Evolutionary conservation across 2,888 invertebrate genomes (phyloP).

Genomic region (Zele albiditarsus): DNA sequence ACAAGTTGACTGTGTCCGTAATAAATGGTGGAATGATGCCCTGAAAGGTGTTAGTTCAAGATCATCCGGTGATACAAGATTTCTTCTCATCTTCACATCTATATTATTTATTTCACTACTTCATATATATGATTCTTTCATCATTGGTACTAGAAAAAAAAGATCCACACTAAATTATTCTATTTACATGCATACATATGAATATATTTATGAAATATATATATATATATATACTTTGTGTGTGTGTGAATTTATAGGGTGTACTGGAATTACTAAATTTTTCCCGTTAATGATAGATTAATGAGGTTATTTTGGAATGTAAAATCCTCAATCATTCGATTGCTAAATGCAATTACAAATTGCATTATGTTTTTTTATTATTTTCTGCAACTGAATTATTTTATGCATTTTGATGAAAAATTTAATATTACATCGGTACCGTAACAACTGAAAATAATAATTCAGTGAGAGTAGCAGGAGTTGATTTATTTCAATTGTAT

Average conservation of each 20-base stretch:
- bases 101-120: slow-evolving; percentile 13
- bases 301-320: too few relatives aligned
- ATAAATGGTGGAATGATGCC: slow-evolving; percentile 68
- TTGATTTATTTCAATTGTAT: too few relatives aligned
- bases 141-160: not conserved
- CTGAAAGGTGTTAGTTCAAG: slow-evolving; percentile 72
- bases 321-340: too few relatives aligned
- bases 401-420: too few relatives aligned
- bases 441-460: too few relatives aligned
- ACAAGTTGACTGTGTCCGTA: slow-evolving; percentile 60
- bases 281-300: too few relatives aligned
- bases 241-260: not conserved
- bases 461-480: too few relatives aligned
- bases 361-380: not conserved
- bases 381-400: not conserved
- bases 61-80: slow-evolving; percentile 61
- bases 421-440: too few relatives aligned
- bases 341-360: too few relatives aligned
- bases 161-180: not conserved
- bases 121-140: slow-evolving; percentile 5
- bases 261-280: too few relatives aligned
- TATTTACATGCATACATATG: not conserved
- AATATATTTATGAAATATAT: not conserved
- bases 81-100: slow-evolving; percentile 34
- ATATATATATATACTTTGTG: not conserved